These are phyloP conservation scores for Cossypha heuglini DNA, from an alignment of 2,797 vertebrate species.

Conservation along the genomic window DNA sequence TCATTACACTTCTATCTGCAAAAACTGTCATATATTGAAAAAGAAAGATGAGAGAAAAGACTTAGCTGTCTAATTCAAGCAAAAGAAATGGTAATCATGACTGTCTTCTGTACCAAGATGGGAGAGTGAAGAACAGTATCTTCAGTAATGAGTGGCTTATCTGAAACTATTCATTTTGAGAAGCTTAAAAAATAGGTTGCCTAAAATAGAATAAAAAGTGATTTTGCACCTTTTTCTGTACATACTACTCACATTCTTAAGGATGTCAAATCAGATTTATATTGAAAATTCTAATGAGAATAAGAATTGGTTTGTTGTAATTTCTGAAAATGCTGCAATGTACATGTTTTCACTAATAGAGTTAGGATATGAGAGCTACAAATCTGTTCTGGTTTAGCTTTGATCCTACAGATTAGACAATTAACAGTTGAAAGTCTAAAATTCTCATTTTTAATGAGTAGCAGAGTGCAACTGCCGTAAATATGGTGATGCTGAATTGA, in stretches of 20 bases:
- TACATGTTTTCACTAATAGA: neutral
- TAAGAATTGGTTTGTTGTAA: neutral
- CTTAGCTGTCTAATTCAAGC: neutral
- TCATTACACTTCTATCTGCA: neutral
- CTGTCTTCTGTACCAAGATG: neutral
- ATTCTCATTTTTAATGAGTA: neutral
- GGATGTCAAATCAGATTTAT: neutral
- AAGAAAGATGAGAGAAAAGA: neutral
- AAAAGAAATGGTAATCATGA: neutral
- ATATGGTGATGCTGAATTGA: neutral
- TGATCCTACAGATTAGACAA: neutral
- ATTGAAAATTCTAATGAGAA: neutral
- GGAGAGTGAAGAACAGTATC: neutral
- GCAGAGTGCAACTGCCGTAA: fast-evolving
- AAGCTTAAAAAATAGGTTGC: neutral
- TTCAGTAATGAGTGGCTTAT: neutral
- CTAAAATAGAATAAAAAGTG: neutral
- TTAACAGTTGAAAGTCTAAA: neutral
- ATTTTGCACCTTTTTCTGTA: neutral
- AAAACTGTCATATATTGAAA: neutral
- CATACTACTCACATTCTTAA: neutral
- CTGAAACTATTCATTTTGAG: neutral
- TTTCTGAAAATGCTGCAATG: neutral
- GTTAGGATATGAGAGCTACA: neutral
- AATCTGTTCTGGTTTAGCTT: neutral